These are phyloP conservation scores for Erpetoichthys calabaricus DNA, from an alignment of 2,797 vertebrate species.

Conservation along the genomic window DNA sequence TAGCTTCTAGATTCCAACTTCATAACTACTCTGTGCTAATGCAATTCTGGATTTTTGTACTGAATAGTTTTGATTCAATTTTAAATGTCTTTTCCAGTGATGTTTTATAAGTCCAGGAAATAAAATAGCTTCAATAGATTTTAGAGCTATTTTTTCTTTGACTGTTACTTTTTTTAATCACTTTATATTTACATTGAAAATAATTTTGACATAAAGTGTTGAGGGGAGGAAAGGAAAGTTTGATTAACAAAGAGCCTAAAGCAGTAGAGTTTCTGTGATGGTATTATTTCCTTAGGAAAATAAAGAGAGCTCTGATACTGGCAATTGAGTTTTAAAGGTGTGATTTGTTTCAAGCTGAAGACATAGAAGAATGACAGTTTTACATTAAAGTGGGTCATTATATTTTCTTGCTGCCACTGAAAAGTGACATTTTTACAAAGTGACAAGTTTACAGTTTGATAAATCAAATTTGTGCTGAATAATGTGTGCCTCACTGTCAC, in stretches of 20 bases:
- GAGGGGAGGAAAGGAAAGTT: neutral
- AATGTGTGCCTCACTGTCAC: slow-evolving; percentile 37
- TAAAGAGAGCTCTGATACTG: neutral
- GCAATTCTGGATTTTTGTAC: too few relatives aligned
- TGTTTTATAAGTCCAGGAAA: too few relatives aligned
- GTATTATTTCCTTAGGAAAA: neutral
- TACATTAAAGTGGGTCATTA: slow-evolving; percentile 61
- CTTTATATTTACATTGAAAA: too few relatives aligned
- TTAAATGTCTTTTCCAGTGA: too few relatives aligned
- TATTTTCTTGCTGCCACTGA: slow-evolving; percentile 47
- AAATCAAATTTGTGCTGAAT: slow-evolving; percentile 45
- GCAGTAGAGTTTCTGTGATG: neutral
- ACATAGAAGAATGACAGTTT: slow-evolving; percentile 31
- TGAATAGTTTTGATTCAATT: too few relatives aligned
- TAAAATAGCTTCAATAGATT: neutral
- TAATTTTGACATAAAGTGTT: neutral
- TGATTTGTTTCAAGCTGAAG: slow-evolving; percentile 23
- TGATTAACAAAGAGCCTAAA: neutral
- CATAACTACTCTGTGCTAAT: too few relatives aligned
- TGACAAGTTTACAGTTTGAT: slow-evolving; percentile 70
- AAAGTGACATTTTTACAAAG: slow-evolving; percentile 61
- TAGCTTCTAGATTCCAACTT: too few relatives aligned
- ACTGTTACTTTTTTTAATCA: neutral
- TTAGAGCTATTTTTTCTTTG: neutral
- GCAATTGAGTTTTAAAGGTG: slow-evolving; percentile 1